Conservation (phyloP, 2,113 vertebrate species). For the Triplophysa tibetana region DNA sequence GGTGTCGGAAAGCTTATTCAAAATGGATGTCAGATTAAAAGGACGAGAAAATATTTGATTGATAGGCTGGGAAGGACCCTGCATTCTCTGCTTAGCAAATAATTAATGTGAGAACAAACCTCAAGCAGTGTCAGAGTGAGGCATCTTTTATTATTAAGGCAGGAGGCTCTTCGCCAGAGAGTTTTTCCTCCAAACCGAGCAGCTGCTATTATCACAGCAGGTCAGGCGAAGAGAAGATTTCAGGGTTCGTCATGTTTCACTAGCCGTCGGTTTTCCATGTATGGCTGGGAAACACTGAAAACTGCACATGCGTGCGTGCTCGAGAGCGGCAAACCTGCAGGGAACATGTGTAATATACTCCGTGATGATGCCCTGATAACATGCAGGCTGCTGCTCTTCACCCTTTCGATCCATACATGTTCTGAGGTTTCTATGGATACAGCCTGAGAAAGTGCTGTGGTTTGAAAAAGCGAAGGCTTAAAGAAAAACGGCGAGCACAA, state of each 20-base stretch:
- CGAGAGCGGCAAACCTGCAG: conserved; percentile 8
- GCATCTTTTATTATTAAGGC: conserved; percentile 42
- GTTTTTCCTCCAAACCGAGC: conserved; percentile 10
- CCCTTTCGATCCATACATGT: conserved; percentile 33
- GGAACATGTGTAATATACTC: conserved; percentile 34
- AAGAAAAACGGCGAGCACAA: conserved; percentile 3
- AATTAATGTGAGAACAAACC: conserved; percentile 47
- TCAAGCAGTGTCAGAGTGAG: conserved; percentile 23
- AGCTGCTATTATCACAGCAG: background rate
- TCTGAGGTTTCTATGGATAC: conserved; percentile 56
- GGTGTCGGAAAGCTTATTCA: background rate
- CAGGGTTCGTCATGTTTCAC: background rate
- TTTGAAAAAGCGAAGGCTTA: conserved; percentile 11
- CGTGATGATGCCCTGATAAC: conserved; percentile 25
- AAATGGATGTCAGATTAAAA: conserved; percentile 8
- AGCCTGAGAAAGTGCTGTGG: conserved; percentile 5
- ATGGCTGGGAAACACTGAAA: background rate
- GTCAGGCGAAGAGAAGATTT: conserved; percentile 22
- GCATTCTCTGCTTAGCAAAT: conserved; percentile 40
- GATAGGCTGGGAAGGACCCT: background rate
- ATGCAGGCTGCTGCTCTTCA: conserved; percentile 14
- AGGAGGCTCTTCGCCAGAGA: background rate
- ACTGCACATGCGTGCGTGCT: background rate
- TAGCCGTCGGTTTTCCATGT: background rate
- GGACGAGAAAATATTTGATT: background rate